phyloP scores from a whole-genome alignment of 2,113 vertebrate species.

The Loxodonta africana region DNA sequence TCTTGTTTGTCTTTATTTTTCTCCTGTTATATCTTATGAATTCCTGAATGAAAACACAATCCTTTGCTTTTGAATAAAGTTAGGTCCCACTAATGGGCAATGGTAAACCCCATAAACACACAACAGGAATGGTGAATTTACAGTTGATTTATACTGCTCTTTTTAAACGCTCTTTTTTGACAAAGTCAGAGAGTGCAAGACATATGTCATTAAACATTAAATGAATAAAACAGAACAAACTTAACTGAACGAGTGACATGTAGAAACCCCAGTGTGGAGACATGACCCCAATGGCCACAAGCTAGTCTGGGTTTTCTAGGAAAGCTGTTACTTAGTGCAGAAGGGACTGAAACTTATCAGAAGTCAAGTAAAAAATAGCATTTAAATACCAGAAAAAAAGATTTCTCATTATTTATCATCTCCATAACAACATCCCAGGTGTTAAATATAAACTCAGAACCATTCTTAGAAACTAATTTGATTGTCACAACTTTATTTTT shows the following conservation, averaged over 20 bases:
- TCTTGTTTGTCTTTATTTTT: constrained; percentile 1
- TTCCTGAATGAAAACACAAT: not conserved
- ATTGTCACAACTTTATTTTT: constrained; percentile 61
- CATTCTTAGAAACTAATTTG: constrained; percentile 55
- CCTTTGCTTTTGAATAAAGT: not conserved
- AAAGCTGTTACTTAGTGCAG: not conserved
- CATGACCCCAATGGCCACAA: not conserved
- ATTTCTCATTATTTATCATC: not conserved
- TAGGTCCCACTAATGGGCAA: not conserved
- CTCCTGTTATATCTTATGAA: not conserved
- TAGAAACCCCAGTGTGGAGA: not conserved
- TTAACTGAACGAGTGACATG: not conserved
- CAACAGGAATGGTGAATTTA: constrained; percentile 10
- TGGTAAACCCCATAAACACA: not conserved
- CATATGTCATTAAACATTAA: not conserved
- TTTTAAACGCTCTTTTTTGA: not conserved
- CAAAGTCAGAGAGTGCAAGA: not conserved
- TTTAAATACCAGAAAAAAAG: not conserved
- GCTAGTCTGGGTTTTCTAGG: not conserved
- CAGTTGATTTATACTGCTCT: not conserved
- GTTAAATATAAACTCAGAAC: constrained; percentile 62
- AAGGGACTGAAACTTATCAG: not conserved
- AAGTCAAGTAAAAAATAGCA: not conserved
- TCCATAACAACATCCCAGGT: not conserved
- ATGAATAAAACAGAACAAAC: not conserved